phyloP scores from a whole-genome alignment of 1,140 invertebrate genomes.

The Heliconius hewitsoni region DNA sequence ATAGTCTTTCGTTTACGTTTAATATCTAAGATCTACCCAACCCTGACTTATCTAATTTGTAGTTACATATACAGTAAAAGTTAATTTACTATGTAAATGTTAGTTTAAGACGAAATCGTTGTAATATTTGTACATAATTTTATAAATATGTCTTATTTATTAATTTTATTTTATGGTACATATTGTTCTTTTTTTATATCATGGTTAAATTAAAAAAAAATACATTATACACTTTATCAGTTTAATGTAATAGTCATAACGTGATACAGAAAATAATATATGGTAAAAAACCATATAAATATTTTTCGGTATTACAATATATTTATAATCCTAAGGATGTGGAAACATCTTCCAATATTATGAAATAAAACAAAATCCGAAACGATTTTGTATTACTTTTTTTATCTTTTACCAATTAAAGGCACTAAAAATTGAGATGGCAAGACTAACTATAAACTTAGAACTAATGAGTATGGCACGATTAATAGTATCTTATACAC shows the following conservation, averaged over 20 bases:
- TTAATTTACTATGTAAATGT: neutral
- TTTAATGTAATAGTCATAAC: neutral
- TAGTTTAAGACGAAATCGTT: neutral
- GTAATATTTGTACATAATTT: slow-evolving; percentile 3
- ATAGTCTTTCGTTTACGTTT: slow-evolving; percentile 33
- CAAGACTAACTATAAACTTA: slow-evolving; percentile 18
- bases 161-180: neutral
- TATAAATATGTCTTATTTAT: neutral
- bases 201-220: neutral
- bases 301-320: neutral
- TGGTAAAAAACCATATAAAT: neutral
- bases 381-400: neutral
- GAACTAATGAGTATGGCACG: slow-evolving; percentile 45
- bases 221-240: neutral
- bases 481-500: slow-evolving; percentile 24
- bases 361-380: neutral
- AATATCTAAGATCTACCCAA: slow-evolving; percentile 31
- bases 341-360: neutral
- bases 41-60: slow-evolving; percentile 5
- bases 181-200: neutral
- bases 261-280: neutral
- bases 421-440: slow-evolving; percentile 1
- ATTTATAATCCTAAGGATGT: neutral
- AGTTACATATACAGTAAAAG: neutral
- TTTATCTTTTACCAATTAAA: neutral